phyloP scores from a whole-genome alignment of 2,888 invertebrate species.

The Diploptera punctata region DNA sequence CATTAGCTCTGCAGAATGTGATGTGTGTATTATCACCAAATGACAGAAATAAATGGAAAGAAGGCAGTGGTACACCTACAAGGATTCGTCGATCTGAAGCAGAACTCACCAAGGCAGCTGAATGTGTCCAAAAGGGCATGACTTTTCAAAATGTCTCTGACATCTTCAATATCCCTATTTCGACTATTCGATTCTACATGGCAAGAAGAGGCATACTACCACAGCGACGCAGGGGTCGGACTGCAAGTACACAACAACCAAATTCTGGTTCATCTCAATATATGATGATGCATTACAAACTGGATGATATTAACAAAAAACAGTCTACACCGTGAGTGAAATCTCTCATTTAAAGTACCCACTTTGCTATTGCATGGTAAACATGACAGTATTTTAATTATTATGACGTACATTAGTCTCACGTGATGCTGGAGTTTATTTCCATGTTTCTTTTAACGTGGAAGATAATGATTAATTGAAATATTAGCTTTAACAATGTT shows the following conservation, averaged over 20 bases:
- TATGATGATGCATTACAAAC: constrained; percentile 78
- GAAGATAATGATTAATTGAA: no score
- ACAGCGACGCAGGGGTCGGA: constrained; percentile 77
- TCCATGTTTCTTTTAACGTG: no score
- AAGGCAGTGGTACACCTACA: constrained; percentile 52
- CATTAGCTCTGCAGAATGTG: constrained; percentile 36
- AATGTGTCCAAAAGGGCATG: constrained; percentile 84
- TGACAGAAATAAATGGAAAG: constrained; percentile 33
- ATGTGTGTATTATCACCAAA: constrained; percentile 28
- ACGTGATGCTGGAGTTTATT: no score
- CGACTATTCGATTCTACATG: constrained; percentile 88
- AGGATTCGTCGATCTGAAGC: constrained; percentile 77
- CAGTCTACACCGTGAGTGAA: no score
- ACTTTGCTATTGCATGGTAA: no score
- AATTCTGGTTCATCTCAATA: constrained; percentile 53
- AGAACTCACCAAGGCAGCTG: constrained; percentile 79
- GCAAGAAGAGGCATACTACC: constrained; percentile 84
- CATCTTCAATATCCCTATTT: constrained; percentile 87
- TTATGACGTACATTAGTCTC: no score
- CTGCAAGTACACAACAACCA: constrained; percentile 56
- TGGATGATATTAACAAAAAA: constrained; percentile 65
- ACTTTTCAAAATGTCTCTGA: constrained; percentile 89
- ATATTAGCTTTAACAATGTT: no score
- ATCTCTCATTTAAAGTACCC: no score
- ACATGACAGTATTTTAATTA: no score